phyloP scores from a whole-genome alignment of 2,113 vertebrate species.

The Myotis davidii region DNA sequence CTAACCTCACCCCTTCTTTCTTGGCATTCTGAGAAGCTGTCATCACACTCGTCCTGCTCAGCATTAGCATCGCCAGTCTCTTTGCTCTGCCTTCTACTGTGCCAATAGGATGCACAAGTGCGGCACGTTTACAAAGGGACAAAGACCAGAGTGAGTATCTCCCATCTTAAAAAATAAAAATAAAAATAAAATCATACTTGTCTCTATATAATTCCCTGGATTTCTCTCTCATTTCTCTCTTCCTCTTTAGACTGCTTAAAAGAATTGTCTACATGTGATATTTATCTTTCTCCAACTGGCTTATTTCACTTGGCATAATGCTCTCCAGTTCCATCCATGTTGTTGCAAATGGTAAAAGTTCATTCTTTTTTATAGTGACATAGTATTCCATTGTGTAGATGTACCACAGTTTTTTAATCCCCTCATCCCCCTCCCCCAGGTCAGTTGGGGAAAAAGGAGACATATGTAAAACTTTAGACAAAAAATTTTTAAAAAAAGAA shows the following conservation, averaged over 20 bases:
- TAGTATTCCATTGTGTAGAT: no score
- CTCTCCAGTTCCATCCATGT: no score
- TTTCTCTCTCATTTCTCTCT: not conserved
- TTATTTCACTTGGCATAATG: no score
- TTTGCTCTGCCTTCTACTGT: not conserved
- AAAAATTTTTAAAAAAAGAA: no score
- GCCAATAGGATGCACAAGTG: not conserved
- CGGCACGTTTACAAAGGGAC: not conserved
- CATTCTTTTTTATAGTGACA: no score
- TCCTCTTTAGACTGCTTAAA: not conserved
- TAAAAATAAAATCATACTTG: not conserved
- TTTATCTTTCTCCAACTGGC: no score
- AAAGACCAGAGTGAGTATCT: not conserved
- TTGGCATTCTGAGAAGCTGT: not conserved
- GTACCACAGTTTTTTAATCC: no score
- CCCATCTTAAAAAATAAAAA: not conserved
- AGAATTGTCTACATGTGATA: not conserved
- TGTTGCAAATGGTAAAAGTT: no score
- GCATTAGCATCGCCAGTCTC: not conserved
- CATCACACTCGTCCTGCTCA: not conserved
- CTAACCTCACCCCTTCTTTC: not conserved
- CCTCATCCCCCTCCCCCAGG: no score
- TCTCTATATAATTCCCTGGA: not conserved
- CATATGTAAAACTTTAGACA: no score
- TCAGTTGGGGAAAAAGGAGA: no score